Conservation (phyloP, 1,140 invertebrate genomes). For the Polypedilum pembai region DNA sequence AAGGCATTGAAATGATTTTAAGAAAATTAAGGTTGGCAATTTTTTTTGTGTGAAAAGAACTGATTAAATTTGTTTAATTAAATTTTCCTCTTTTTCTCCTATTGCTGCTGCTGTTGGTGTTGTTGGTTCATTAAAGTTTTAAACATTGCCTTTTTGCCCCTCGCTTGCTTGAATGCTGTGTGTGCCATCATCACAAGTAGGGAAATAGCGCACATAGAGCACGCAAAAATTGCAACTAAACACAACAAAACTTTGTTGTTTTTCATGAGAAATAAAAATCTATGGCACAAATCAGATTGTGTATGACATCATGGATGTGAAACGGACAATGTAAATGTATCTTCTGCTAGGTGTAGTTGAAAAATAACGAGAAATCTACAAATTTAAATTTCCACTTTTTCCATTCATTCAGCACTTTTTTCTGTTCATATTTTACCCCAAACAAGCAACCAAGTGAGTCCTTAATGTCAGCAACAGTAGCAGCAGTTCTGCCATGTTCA, state of each 20-base stretch:
- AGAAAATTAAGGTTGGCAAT: background rate
- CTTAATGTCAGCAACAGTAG: constrained; percentile 5
- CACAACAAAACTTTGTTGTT: no score
- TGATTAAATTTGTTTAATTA: constrained; percentile 20
- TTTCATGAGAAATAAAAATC: background rate
- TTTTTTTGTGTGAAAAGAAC: background rate
- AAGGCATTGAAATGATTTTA: constrained; percentile 18
- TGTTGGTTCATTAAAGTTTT: constrained; percentile 6
- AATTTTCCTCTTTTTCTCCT: background rate
- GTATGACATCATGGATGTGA: background rate
- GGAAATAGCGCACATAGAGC: no score
- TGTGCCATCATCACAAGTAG: no score
- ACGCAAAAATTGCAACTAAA: no score
- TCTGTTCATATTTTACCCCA: background rate
- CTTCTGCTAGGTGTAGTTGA: no score
- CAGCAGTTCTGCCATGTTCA: background rate
- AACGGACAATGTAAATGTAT: background rate
- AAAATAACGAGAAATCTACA: no score
- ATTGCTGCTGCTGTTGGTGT: background rate
- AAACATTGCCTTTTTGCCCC: background rate
- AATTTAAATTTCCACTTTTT: background rate
- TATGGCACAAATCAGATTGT: constrained; percentile 4
- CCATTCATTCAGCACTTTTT: background rate
- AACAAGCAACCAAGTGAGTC: background rate
- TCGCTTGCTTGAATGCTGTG: background rate